Evolutionary conservation across 1,140 invertebrate genomes (phyloP), one percentile per base, ranked within the genome.

Genomic region (Ylistrum balloti): DNA sequence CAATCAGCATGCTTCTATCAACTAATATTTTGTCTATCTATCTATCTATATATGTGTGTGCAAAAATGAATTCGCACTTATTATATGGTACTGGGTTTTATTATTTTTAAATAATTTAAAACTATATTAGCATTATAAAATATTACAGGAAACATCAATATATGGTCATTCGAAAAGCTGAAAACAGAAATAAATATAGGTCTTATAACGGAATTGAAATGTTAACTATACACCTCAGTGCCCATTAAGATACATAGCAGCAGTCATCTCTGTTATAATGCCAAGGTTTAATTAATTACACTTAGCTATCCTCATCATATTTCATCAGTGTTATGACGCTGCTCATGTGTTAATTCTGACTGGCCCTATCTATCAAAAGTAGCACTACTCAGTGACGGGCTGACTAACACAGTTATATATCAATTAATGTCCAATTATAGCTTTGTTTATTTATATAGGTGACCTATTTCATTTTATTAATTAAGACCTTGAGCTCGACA

Each of bases 401-500:
- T 74, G 56, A 74, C 56, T 74, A 74, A 74, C 28, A 74, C 5
- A 74, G 56, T 28, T n/a, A 28, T 74, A 74, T 74, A 74, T 74
- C 56, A 74, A 74, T 74, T 74, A 74, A 74, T 17, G 56, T 28
- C 56, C 56, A 74, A 74, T 74, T 74, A 74, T 74, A 74, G 56
- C 22, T 74, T 74, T 74, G 56, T 74, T 74, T 74, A 74, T 74
- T 28, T 74, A 74, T 74, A 1, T 74, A 74, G 22, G 56, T 11
- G 56, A 74, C 56, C 56, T 74, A 74, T 28, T 74, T 74, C 17
- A 74, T 74, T 74, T 74, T n/a, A 74, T 74, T 74, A 74, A 74
- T 74, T n/a, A 17, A n/a, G 56, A 74, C 56, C 56, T 74, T 74
- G 56, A 1, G n/a, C 5, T 28, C 5, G 56, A 74, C n/a, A 74